Base-by-base conservation (phyloP, 2,888 invertebrate species). In the Orthonychiurus folsomi region DNA sequence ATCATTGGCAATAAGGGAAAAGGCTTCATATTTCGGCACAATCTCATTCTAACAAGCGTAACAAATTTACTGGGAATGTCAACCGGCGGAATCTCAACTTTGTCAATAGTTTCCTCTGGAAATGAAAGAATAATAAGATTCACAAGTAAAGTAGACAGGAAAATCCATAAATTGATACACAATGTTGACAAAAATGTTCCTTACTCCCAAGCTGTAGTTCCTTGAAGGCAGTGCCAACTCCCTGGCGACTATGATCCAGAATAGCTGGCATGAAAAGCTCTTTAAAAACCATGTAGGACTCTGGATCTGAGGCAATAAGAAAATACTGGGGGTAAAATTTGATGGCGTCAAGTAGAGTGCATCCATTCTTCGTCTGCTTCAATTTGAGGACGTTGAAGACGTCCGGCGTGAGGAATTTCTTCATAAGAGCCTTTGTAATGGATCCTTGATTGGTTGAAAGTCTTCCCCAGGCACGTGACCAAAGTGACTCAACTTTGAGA, bases 281-380 rank as follows among this genome's bases (percentile, higher is more conserved):
- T 67, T 83, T 80, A 78, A 92, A 94, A 5, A 91, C 87, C 63
- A 84, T 83, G 77, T 89, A 93, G 3, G 87, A 85, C 75, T 90
- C 90, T 74, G 87, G 87, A 76, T 93, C 93, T 0, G 92, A 90
- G 0, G 89, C 89, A 3, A 70, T 62, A 48, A 70, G 62, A 57
- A 69, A 69, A 48, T 59, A 63, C 56, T 70, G 70, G 15, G 70
- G 70, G 52, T 66, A 69, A 59, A 65, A 70, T 61, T 89, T 90
- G 75, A 93, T 87, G 25, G 92, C 84, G 76, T 93, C 92, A 74
- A 91, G 87, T 2, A 93, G 82, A 75, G 87, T 89, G 76, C 91
- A 90, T 76, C 92, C 92, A 71, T 87, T 81, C 77, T 86, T 85
- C 26, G 93, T 93, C 73, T 88, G 81, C 73, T 89, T 83, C 65